Conservation (phyloP, 2,888 invertebrate species). For the Heterodera filipjevi region DNA sequence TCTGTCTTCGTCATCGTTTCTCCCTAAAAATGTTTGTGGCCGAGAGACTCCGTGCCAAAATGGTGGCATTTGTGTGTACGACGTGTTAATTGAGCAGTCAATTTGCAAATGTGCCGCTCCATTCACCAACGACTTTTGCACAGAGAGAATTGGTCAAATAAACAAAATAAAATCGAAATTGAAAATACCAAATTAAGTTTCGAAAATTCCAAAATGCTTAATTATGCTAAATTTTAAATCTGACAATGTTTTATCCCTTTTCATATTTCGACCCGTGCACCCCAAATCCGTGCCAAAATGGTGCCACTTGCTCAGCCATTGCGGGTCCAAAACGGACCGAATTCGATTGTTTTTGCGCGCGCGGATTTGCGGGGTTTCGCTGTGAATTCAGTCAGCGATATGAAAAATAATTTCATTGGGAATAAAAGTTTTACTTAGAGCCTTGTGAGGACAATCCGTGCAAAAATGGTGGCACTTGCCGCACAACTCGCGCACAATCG, state of each 20-base stretch:
- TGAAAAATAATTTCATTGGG: not conserved
- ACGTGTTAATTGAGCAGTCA: constrained; percentile 43
- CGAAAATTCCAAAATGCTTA: not conserved
- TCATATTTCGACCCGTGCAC: constrained; percentile 16
- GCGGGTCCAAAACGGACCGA: constrained; percentile 18
- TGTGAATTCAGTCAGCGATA: constrained; percentile 56
- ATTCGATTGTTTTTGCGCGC: constrained; percentile 58
- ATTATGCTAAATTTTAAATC: not conserved
- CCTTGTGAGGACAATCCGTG: constrained; percentile 57
- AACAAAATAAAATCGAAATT: not conserved
- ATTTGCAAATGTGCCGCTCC: constrained; percentile 57
- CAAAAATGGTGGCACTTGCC: constrained; percentile 62
- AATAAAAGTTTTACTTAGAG: constrained; percentile 4
- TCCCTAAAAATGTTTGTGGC: not conserved
- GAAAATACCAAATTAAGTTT: constrained; percentile 12
- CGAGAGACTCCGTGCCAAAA: constrained; percentile 59
- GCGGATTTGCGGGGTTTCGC: constrained; percentile 56
- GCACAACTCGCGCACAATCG: constrained; percentile 32
- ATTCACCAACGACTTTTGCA: constrained; percentile 58
- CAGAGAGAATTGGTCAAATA: constrained; percentile 51
- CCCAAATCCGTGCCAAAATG: constrained; percentile 56
- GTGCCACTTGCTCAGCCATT: constrained; percentile 55
- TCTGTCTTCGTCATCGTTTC: not conserved
- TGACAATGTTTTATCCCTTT: not conserved
- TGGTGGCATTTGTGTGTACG: constrained; percentile 58